Evolutionary conservation across 2,797 vertebrate species (phyloP).

Genomic region (Eremophila alpestris): DNA sequence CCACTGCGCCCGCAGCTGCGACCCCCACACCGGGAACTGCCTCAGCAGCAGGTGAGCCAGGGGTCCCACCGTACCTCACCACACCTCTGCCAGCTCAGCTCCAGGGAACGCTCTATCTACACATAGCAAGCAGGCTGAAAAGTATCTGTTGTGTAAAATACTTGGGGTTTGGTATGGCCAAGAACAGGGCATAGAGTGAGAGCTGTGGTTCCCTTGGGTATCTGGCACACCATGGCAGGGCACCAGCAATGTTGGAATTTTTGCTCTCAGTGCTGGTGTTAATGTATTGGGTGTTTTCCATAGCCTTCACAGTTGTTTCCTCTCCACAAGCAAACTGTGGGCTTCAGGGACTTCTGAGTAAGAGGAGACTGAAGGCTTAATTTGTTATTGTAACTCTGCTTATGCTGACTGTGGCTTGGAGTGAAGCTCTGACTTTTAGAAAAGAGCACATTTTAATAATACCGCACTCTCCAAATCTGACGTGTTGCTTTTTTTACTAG

Average conservation of each 20-base stretch:
- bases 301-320: not conserved
- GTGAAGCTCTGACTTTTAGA: not conserved
- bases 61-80: not conserved
- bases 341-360: not conserved
- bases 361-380: not conserved
- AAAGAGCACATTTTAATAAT: not conserved
- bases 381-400: not conserved
- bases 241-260: fast-evolving
- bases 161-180: not conserved
- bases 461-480: not conserved
- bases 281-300: fast-evolving
- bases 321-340: not conserved
- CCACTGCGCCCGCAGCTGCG: slow-evolving; percentile 89
- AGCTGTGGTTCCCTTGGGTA: not conserved
- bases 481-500: not conserved
- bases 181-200: not conserved
- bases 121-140: fast-evolving
- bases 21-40: slow-evolving; percentile 90
- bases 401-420: not conserved
- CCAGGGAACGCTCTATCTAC: no score
- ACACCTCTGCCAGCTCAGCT: fast-evolving
- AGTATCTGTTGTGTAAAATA: not conserved
- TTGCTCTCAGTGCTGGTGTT: not conserved
- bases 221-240: fast-evolving
- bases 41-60: slow-evolving; percentile 80